Conservation (phyloP, 2,113 vertebrate genomes). For the Ibidorhyncha struthersii region DNA sequence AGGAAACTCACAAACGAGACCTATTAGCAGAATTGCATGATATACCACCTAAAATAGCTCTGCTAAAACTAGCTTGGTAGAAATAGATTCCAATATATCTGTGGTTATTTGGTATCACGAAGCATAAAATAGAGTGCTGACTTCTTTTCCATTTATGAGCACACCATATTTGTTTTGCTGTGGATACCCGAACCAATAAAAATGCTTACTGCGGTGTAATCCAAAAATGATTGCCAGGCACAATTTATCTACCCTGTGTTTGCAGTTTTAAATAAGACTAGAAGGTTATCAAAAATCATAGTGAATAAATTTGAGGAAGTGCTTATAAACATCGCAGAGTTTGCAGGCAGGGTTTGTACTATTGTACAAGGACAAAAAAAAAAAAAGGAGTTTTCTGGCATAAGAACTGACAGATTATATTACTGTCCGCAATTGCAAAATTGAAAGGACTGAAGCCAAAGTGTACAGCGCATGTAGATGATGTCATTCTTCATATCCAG, state of each 20-base stretch:
- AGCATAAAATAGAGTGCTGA: neutral
- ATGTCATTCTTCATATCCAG: conserved; percentile 17
- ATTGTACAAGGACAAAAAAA: neutral
- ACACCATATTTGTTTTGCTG: conserved; percentile 13
- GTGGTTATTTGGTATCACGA: neutral
- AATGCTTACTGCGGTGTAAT: neutral
- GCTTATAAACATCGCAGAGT: conserved; percentile 5
- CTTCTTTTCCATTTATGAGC: neutral
- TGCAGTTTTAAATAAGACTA: conserved; percentile 14
- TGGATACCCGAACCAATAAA: neutral
- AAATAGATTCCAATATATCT: neutral
- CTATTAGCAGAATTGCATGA: neutral
- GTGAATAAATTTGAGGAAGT: conserved; percentile 3
- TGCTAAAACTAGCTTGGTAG: neutral
- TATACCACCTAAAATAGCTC: neutral
- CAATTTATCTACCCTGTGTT: neutral
- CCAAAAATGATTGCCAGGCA: neutral
- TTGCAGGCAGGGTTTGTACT: neutral
- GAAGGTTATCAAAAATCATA: neutral
- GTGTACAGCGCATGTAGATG: neutral
- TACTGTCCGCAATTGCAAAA: conserved; percentile 1
- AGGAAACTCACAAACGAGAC: neutral
- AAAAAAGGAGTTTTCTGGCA: neutral
- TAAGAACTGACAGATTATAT: conserved; percentile 34
- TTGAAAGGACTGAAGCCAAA: conserved; percentile 38